Conservation (phyloP, 2,888 invertebrate genomes). For the Cremastinae sp. region DNA sequence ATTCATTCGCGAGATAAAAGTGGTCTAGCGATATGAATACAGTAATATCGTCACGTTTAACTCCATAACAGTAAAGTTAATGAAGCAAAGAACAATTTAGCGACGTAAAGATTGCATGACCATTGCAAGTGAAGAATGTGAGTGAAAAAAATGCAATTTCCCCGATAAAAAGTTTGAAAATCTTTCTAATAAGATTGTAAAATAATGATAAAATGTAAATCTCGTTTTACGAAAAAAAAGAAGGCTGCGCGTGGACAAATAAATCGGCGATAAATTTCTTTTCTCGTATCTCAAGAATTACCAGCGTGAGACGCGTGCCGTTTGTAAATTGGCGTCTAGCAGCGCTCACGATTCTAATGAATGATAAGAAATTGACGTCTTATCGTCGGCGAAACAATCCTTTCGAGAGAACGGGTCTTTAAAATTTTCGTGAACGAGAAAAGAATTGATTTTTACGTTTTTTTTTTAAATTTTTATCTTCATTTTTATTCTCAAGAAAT, state of each 20-base stretch:
- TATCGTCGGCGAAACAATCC: conserved; percentile 33
- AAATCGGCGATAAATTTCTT: conserved; percentile 31
- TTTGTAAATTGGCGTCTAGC: conserved; percentile 37
- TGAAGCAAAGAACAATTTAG: conserved; percentile 13
- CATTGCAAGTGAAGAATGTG: not conserved
- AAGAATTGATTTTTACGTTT: too few species aligned
- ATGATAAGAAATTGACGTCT: conserved; percentile 41
- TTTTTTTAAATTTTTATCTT: too few species aligned
- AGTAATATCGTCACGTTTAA: not conserved
- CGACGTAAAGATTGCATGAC: conserved; percentile 10
- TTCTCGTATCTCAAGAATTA: conserved; percentile 22
- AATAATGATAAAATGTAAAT: too few species aligned
- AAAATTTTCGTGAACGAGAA: too few species aligned
- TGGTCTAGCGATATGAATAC: conserved; percentile 10
- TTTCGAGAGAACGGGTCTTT: conserved; percentile 39
- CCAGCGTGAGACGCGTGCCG: conserved; percentile 42
- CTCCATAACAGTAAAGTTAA: conserved; percentile 16
- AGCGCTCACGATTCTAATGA: conserved; percentile 27
- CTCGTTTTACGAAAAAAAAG: too few species aligned
- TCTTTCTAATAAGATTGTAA: too few species aligned
- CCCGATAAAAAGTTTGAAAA: too few species aligned
- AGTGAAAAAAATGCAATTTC: not conserved
- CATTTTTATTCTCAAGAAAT: too few species aligned
- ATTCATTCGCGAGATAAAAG: conserved; percentile 12
- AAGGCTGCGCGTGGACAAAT: too few species aligned